A percentile compares a stretch with the other conserved stretches of the same genome.
Conservation (phyloP, 2,113 vertebrate species). For the Sinocyclocheilus grahami region DNA sequence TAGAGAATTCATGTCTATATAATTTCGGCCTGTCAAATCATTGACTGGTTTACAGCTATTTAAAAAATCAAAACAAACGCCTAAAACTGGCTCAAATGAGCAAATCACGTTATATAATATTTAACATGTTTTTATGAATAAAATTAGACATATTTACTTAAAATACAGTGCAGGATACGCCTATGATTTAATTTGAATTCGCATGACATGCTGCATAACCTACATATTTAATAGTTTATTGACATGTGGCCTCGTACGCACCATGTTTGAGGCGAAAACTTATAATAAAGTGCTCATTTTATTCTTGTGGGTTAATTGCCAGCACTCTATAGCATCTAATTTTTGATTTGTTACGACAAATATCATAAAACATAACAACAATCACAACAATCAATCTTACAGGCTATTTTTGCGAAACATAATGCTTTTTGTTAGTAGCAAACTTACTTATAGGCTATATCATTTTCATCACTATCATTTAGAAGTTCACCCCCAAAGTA, state of each 20-base stretch:
- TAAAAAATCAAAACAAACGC: not conserved
- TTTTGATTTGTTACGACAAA: not conserved
- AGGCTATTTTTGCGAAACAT: not conserved
- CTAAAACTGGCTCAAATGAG: not conserved
- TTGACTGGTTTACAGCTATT: not conserved
- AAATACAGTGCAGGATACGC: not conserved
- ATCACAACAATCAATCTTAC: not conserved
- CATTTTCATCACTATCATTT: no score
- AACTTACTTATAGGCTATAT: no score
- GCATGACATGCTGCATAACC: no score
- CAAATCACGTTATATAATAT: not conserved
- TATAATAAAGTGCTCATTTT: not conserved
- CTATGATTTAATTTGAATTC: not conserved
- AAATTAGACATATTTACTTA: not conserved
- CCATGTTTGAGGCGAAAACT: not conserved
- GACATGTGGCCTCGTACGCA: not conserved
- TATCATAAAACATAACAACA: not conserved
- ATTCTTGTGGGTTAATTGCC: not conserved
- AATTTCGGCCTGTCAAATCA: slow-evolving; percentile 36
- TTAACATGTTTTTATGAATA: not conserved
- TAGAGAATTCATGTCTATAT: slow-evolving; percentile 13
- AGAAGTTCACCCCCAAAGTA: not conserved
- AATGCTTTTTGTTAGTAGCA: not conserved
- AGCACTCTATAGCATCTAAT: not conserved
- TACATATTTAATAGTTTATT: not conserved